These are phyloP conservation scores for Tachina grossa DNA, from an alignment of 2,888 invertebrate species.

Conservation along the genomic window DNA sequence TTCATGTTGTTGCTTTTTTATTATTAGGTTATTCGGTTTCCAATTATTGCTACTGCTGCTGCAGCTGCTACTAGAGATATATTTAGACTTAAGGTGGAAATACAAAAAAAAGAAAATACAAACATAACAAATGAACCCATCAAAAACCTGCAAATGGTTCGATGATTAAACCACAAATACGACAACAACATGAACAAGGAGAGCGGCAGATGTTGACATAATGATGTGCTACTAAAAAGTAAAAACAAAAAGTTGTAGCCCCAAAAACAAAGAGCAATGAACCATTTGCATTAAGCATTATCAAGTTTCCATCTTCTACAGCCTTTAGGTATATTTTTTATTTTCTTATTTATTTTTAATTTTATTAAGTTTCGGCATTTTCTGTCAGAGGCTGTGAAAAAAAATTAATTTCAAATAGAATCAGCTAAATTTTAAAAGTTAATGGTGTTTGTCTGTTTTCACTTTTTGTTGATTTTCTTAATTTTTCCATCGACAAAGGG, in stretches of 20 bases:
- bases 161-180: slow-evolving; percentile 62
- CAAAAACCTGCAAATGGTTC: slow-evolving; percentile 43
- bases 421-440: too few species aligned
- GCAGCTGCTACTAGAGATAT: slow-evolving; percentile 45
- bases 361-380: neutral
- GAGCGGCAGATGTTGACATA: slow-evolving; percentile 55
- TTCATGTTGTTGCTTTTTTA: neutral
- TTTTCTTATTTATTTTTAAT: too few species aligned
- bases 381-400: neutral
- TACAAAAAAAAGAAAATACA: neutral
- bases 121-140: slow-evolving; percentile 22
- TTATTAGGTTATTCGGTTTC: slow-evolving; percentile 25
- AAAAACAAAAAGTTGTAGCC: slow-evolving; percentile 4
- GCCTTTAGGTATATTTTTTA: too few species aligned
- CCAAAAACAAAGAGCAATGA: neutral
- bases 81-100: slow-evolving; percentile 60
- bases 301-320: neutral
- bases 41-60: slow-evolving; percentile 49
- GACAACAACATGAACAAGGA: slow-evolving; percentile 22
- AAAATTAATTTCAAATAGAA: neutral
- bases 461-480: too few species aligned
- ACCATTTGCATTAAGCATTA: slow-evolving; percentile 4
- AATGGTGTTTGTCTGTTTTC: too few species aligned
- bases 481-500: too few species aligned
- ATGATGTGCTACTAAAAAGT: slow-evolving; percentile 43